Percentiles rank a stretch among this genome's conserved stretches.
Conservation (phyloP, 1,140 invertebrate genomes). For the Magallana ariakensis region DNA sequence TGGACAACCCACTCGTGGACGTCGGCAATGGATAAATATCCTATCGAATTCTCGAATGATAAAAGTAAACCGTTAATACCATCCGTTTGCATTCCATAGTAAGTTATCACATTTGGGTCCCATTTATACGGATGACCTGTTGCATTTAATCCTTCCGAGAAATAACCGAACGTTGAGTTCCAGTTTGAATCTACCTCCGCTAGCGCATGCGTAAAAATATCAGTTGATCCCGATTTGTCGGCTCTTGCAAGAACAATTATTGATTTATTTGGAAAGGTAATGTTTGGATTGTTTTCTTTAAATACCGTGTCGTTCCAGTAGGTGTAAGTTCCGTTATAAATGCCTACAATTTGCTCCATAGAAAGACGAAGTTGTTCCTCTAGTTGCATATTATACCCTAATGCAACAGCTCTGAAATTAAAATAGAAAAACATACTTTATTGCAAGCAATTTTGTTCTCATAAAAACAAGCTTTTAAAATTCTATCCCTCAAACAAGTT, state of each 20-base stretch:
- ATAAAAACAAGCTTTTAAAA: no score
- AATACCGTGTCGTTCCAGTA: slow-evolving; percentile 68
- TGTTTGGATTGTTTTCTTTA: slow-evolving; percentile 59
- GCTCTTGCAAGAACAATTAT: slow-evolving; percentile 67
- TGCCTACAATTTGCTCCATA: slow-evolving; percentile 64
- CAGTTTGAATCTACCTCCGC: slow-evolving; percentile 60
- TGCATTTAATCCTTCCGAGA: slow-evolving; percentile 56
- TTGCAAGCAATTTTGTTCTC: no score
- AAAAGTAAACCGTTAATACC: slow-evolving; percentile 68
- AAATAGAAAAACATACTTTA: not conserved
- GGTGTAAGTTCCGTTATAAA: slow-evolving; percentile 67
- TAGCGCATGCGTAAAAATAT: slow-evolving; percentile 68
- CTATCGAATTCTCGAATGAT: slow-evolving; percentile 66
- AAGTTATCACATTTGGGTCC: slow-evolving; percentile 56
- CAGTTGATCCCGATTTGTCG: slow-evolving; percentile 71
- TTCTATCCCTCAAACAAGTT: no score
- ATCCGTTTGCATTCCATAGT: slow-evolving; percentile 60
- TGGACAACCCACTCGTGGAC: slow-evolving; percentile 46
- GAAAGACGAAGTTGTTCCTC: slow-evolving; percentile 55
- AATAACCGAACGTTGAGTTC: slow-evolving; percentile 61
- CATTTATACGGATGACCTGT: slow-evolving; percentile 55
- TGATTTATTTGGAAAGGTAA: slow-evolving; percentile 54
- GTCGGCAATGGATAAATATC: slow-evolving; percentile 66
- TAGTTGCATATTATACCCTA: slow-evolving; percentile 63
- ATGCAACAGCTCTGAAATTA: slow-evolving; percentile 60